phyloP scores from a whole-genome alignment of 2,797 vertebrate genomes.

The Myiotriccus ornatus region DNA sequence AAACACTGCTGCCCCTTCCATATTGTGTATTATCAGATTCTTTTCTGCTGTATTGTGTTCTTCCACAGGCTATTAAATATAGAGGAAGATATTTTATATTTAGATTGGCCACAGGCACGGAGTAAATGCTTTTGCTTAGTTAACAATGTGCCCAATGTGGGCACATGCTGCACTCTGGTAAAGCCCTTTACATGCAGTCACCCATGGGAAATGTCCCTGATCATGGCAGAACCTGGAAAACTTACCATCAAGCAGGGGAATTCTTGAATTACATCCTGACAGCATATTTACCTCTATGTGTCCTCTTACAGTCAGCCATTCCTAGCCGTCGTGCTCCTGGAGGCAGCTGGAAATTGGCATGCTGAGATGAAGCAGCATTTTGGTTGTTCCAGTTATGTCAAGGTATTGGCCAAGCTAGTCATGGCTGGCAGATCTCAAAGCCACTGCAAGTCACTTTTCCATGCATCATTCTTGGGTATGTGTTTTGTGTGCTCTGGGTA shows the following conservation, averaged over 20 bases:
- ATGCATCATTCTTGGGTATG: not conserved
- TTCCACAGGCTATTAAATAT: conserved; percentile 33
- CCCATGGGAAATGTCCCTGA: conserved; percentile 25
- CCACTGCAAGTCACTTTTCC: not conserved
- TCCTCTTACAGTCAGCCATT: not conserved
- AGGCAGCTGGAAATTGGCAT: not conserved
- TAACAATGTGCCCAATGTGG: not conserved
- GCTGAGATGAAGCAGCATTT: not conserved
- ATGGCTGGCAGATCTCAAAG: not conserved
- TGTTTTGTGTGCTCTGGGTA: not conserved
- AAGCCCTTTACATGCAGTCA: conserved; percentile 35
- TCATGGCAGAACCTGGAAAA: not conserved
- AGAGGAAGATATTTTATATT: conserved; percentile 38
- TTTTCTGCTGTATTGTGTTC: conserved; percentile 17
- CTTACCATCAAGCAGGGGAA: not conserved
- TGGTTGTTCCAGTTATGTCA: not conserved
- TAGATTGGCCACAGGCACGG: not conserved
- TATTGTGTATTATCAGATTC: not conserved
- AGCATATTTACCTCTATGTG: not conserved
- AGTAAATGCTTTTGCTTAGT: conserved; percentile 10
- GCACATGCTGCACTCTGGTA: not conserved
- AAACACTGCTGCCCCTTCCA: not conserved
- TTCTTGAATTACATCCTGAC: conserved; percentile 10
- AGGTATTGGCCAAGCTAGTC: not conserved
- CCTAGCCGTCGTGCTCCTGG: not conserved